These are phyloP conservation scores for Passer montanus DNA, from an alignment of 2,113 vertebrate species.

Conservation along the genomic window DNA sequence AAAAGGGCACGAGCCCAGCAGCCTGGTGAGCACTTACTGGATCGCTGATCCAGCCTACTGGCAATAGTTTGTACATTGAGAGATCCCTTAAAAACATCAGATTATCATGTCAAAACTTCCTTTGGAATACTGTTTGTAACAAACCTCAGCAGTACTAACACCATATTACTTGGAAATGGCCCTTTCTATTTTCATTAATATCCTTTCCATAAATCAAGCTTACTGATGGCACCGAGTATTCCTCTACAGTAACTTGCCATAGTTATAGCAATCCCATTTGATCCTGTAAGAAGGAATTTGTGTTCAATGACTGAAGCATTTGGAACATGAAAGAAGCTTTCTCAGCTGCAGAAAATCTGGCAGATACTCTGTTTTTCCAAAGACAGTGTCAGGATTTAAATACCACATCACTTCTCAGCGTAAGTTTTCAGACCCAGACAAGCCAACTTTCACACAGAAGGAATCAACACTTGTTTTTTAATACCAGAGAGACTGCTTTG, in stretches of 20 bases:
- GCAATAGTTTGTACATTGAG: not conserved
- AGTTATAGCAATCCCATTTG: not conserved
- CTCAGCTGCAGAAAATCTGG: not conserved
- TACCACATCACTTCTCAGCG: not conserved
- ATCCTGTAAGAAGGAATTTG: not conserved
- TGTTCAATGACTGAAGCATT: not conserved
- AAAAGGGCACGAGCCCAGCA: not conserved
- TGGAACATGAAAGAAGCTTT: slow-evolving; percentile 17
- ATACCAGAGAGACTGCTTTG: not conserved
- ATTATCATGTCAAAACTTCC: not conserved
- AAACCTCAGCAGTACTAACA: not conserved
- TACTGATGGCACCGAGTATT: not conserved
- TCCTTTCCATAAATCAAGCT: not conserved
- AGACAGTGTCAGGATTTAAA: not conserved
- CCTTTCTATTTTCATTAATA: not conserved
- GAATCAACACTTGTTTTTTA: slow-evolving; percentile 30
- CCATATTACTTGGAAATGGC: not conserved
- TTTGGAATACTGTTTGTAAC: not conserved
- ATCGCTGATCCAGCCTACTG: not conserved
- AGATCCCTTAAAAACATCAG: not conserved
- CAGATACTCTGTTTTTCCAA: slow-evolving; percentile 19
- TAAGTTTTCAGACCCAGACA: not conserved
- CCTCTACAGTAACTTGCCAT: not conserved
- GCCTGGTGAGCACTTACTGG: not conserved
- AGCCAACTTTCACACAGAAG: slow-evolving; percentile 14